Percentiles rank a stretch among this genome's conserved stretches.
Evolutionary conservation across 1,140 invertebrate genomes (phyloP).

Genomic region (Grapholita molesta): DNA sequence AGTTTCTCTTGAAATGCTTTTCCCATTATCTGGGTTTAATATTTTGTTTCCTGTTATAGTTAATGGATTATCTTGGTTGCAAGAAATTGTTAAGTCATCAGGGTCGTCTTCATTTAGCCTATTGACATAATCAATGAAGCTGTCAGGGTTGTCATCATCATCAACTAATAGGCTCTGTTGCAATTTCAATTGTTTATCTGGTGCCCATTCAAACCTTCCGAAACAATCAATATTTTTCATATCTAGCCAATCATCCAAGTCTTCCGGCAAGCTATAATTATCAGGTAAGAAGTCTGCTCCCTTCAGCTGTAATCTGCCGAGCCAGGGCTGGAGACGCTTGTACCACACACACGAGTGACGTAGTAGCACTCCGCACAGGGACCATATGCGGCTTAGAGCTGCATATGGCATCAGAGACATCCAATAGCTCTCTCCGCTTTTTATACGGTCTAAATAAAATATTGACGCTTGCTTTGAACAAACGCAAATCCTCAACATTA

Average conservation of each 20-base stretch:
- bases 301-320: conserved; percentile 61
- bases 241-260: conserved; percentile 76
- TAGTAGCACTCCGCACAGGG: conserved; percentile 70
- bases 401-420: conserved; percentile 78
- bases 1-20: conserved; percentile 35
- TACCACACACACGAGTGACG: conserved; percentile 78
- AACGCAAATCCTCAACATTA: conserved; percentile 76
- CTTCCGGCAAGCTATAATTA: conserved; percentile 64
- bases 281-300: conserved; percentile 76
- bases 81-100: background rate
- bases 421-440: conserved; percentile 78
- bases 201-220: conserved; percentile 55
- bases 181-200: conserved; percentile 42
- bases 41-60: conserved; percentile 22
- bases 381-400: conserved; percentile 79
- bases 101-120: conserved; percentile 41
- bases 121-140: conserved; percentile 57
- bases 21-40: conserved; percentile 28
- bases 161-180: conserved; percentile 39
- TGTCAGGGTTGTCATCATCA: conserved; percentile 45
- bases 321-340: conserved; percentile 60
- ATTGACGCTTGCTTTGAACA: conserved; percentile 69
- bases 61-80: background rate
- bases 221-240: conserved; percentile 69
- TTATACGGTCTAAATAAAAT: conserved; percentile 77